These are phyloP conservation scores for Sigmodon hispidus DNA, from an alignment of 2,113 vertebrate genomes.

Conservation along the genomic window DNA sequence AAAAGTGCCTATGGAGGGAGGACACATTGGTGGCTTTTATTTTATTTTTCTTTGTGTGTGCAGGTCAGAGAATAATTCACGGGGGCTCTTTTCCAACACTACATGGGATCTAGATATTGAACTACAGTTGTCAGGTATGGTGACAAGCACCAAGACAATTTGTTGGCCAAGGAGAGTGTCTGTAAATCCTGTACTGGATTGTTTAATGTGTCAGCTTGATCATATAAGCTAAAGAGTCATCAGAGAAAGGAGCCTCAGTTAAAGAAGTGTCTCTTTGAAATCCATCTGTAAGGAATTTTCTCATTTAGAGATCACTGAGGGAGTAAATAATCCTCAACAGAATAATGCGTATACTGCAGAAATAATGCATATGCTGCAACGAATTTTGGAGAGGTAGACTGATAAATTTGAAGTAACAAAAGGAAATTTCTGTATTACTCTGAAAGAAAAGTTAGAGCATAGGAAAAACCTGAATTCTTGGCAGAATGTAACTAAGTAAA, in stretches of 20 bases:
- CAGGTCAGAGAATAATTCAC: not conserved
- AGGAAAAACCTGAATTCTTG: not conserved
- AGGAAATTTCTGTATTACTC: not conserved
- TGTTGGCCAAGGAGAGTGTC: too few species aligned
- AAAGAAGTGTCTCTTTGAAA: not conserved
- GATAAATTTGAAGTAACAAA: not conserved
- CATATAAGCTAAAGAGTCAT: not conserved
- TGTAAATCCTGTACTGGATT: not conserved
- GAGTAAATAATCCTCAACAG: not conserved
- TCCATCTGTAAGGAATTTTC: not conserved
- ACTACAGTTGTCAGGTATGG: not conserved
- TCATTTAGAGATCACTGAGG: not conserved
- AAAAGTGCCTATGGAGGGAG: not conserved
- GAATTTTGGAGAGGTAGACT: not conserved
- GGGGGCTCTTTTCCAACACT: not conserved
- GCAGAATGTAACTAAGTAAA: not conserved
- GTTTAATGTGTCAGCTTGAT: not conserved
- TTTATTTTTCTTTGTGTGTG: not conserved
- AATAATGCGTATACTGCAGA: not conserved
- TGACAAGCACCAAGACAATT: too few species aligned
- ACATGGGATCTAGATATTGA: not conserved
- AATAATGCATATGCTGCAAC: not conserved
- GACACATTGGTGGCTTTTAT: not conserved
- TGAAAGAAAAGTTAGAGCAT: not conserved
- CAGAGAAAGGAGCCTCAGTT: not conserved